These are phyloP conservation scores for Orthochromis malagaraziensis DNA, from an alignment of 2,113 vertebrate species.

Conservation along the genomic window DNA sequence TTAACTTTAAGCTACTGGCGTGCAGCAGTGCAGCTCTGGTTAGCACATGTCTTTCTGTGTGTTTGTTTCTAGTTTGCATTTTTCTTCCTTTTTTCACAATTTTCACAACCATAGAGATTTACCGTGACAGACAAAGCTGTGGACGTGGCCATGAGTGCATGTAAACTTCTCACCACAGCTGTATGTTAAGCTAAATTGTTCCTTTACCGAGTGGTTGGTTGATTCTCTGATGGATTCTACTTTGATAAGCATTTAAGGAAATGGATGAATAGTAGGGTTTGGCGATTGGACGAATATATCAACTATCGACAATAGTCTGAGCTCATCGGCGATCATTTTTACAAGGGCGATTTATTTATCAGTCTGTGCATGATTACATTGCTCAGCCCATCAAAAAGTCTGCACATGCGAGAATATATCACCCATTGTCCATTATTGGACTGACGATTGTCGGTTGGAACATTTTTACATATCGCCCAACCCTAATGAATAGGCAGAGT, in stretches of 20 bases:
- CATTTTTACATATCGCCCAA: not conserved
- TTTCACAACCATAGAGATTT: not conserved
- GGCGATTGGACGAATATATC: not conserved
- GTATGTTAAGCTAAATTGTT: not conserved
- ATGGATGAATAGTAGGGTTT: not conserved
- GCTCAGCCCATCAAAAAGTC: not conserved
- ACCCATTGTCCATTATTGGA: not conserved
- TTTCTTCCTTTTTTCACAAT: not conserved
- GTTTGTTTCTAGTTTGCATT: not conserved
- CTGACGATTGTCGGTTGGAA: not conserved
- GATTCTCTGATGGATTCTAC: not conserved
- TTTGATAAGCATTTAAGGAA: not conserved
- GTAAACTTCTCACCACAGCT: not conserved
- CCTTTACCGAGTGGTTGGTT: not conserved
- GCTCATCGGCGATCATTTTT: not conserved
- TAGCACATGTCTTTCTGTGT: not conserved
- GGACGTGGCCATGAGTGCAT: not conserved
- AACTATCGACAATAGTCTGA: not conserved
- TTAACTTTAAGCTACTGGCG: not conserved
- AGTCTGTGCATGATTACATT: not conserved
- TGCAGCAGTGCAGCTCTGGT: not conserved
- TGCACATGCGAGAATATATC: fast-evolving
- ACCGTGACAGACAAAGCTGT: not conserved
- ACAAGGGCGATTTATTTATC: not conserved
- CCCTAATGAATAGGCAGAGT: not conserved